Evolutionary conservation across 92 coral and sea anemone genomes (phyloP).

Genomic region (Nematostella vectensis): DNA sequence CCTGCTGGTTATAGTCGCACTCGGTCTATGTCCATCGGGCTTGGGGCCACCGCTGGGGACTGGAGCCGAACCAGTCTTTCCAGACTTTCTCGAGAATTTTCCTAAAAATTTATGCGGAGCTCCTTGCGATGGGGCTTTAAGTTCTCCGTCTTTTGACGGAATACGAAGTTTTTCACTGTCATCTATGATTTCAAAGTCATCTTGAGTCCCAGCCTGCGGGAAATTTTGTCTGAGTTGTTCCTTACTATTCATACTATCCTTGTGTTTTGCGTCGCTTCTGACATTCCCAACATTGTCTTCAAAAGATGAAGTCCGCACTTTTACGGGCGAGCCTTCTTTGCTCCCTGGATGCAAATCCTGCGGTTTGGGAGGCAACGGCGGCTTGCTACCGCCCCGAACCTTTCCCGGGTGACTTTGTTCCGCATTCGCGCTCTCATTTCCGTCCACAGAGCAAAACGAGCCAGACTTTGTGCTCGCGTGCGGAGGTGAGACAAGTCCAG

Average conservation of each 20-base stretch:
- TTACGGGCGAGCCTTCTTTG: background rate
- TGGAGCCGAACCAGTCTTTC: constrained; percentile 1
- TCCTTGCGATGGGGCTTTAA: constrained; percentile 33
- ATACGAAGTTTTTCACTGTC: too few species aligned
- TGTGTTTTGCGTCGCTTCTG: constrained; percentile 8
- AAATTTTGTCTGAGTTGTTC: too few species aligned
- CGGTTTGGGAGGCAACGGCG: constrained; percentile 33
- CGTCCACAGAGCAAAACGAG: background rate
- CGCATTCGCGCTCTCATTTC: background rate
- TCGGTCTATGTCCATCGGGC: background rate
- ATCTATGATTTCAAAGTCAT: too few species aligned
- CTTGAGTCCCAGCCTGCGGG: too few species aligned
- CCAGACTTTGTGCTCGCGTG: background rate
- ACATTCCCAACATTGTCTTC: background rate
- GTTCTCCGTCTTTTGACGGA: too few species aligned
- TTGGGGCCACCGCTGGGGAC: background rate
- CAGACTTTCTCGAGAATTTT: constrained; percentile 4
- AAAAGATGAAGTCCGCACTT: too few species aligned
- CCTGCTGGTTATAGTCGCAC: constrained; percentile 3
- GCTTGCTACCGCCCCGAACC: constrained; percentile 4
- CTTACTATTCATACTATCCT: background rate
- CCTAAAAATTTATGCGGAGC: constrained; percentile 33
- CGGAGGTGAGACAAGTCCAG: background rate
- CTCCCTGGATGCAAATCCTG: background rate
- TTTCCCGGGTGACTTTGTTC: background rate